phyloP scores from a whole-genome alignment of 1,140 invertebrate genomes.

The Nasonia longicornis region DNA sequence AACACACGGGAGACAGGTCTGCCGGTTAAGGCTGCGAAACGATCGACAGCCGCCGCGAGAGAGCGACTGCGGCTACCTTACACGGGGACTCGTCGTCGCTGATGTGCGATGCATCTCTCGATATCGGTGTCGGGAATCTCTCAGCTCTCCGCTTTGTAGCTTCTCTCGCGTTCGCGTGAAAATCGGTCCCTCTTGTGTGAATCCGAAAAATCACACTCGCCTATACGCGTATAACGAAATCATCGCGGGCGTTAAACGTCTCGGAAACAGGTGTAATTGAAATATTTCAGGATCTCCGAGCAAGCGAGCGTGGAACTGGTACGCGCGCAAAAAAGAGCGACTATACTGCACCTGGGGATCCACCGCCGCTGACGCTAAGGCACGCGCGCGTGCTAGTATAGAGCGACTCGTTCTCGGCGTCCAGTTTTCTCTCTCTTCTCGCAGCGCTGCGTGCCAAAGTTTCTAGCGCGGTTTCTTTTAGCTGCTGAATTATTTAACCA shows the following conservation, averaged over 20 bases:
- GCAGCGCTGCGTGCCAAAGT: too few relatives aligned
- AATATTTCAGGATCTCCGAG: conserved; percentile 35
- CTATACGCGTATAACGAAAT: conserved; percentile 11
- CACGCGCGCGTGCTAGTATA: too few relatives aligned
- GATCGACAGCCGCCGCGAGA: conserved; percentile 17
- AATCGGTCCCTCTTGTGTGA: too few relatives aligned
- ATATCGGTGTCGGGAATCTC: conserved; percentile 9
- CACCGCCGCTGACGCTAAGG: too few relatives aligned
- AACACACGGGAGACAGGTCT: conserved; percentile 10
- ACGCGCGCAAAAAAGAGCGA: background rate
- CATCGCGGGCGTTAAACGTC: conserved; percentile 1
- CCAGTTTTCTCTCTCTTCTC: too few relatives aligned
- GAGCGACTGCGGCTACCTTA: background rate
- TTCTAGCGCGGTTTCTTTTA: too few relatives aligned
- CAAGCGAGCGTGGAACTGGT: background rate
- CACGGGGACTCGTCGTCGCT: background rate
- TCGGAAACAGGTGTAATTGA: conserved; percentile 21
- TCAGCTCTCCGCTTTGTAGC: too few relatives aligned
- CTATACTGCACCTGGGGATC: too few relatives aligned
- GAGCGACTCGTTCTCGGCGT: too few relatives aligned
- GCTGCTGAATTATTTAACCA: too few relatives aligned
- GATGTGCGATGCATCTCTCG: background rate
- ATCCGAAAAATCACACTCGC: background rate
- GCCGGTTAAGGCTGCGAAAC: conserved; percentile 25
- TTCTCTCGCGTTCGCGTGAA: too few relatives aligned